Base-by-base conservation (phyloP, 2,888 invertebrate species). In the Sinotaia quadrata region DNA sequence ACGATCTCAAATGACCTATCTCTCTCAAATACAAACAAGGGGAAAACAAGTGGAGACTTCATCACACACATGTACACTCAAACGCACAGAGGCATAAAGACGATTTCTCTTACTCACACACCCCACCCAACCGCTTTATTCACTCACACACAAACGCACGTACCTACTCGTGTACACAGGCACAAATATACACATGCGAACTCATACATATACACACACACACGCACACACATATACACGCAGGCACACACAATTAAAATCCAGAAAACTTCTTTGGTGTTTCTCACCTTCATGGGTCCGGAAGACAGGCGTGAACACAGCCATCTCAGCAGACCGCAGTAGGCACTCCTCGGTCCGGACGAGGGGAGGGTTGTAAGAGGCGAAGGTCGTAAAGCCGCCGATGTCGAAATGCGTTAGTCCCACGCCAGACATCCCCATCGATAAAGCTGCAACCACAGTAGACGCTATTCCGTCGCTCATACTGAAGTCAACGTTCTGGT, bases 351-450 rank as follows among this genome's bases (percentile, higher is more conserved):
- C 58, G 5, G 79, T 71, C n/a, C 85, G 68, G 24, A 75, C 72
- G 41, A 86, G 69, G 1, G 33, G 37, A 8, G 27, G 1, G 8
- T 24, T 24, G 8, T 15, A 4, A 18, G 44, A 44, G 12, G 62
- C 44, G 29, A 58, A 62, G 5, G 84, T 83, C 1, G 85, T 85
- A 69, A 85, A 85, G 4, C 84, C 83, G 7, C 86, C 85, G 29
- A 85, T 83, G 72, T 86, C 86, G 65, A 83, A 84, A 69, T 86
- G 85, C 34, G 83, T 84, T 29, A 84, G 71, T 2, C 84, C 84
- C n/a, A 81, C 72, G 2, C 85, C 85, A 33, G 78, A 77, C 73
- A 84, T 72, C 2, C 82, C 85, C 69, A 83, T 71, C 18, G 81
- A 82, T 7, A 84, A 72, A 10, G 82, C 82, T 0, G 85, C 82